Percentiles rank a stretch among this genome's conserved stretches.
These are phyloP conservation scores for Drosophila rubida DNA, from an alignment of 2,888 invertebrate genomes.

Conservation along the genomic window DNA sequence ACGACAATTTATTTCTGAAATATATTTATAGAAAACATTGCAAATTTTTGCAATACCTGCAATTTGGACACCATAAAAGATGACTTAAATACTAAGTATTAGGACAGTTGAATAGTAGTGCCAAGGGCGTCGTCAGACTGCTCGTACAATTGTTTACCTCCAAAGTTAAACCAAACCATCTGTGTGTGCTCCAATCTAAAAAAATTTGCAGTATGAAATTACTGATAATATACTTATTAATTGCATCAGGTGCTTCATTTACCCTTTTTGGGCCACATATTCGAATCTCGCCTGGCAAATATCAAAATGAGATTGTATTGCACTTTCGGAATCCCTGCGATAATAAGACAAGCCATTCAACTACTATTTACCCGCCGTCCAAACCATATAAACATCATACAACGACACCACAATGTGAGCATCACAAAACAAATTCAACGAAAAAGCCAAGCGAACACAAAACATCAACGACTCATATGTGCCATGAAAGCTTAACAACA, in stretches of 20 bases:
- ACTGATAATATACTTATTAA: conserved; percentile 54
- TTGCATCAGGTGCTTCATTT: conserved; percentile 58
- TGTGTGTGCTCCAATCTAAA: not conserved
- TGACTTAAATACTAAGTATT: conserved; percentile 56
- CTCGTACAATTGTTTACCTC: conserved; percentile 4
- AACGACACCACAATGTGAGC: conserved; percentile 47
- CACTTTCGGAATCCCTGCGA: conserved; percentile 66
- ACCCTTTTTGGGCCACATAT: conserved; percentile 66
- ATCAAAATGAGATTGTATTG: conserved; percentile 62
- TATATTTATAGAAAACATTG: conserved; percentile 27
- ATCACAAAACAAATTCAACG: conserved; percentile 27
- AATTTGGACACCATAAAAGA: not conserved
- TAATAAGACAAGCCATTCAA: conserved; percentile 57
- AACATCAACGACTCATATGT: conserved; percentile 1
- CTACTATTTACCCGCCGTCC: conserved; percentile 57
- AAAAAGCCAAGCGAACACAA: not conserved
- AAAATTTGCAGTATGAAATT: conserved; percentile 53
- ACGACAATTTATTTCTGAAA: conserved; percentile 1
- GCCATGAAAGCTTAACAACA: not conserved
- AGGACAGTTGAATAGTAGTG: conserved; percentile 42
- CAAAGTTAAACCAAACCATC: not conserved
- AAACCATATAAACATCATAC: conserved; percentile 48
- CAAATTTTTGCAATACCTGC: conserved; percentile 31
- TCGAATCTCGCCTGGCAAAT: conserved; percentile 54
- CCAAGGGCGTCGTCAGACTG: conserved; percentile 41